These are phyloP conservation scores for Adelphocoris suturalis DNA, from an alignment of 2,888 invertebrate genomes.

Conservation along the genomic window DNA sequence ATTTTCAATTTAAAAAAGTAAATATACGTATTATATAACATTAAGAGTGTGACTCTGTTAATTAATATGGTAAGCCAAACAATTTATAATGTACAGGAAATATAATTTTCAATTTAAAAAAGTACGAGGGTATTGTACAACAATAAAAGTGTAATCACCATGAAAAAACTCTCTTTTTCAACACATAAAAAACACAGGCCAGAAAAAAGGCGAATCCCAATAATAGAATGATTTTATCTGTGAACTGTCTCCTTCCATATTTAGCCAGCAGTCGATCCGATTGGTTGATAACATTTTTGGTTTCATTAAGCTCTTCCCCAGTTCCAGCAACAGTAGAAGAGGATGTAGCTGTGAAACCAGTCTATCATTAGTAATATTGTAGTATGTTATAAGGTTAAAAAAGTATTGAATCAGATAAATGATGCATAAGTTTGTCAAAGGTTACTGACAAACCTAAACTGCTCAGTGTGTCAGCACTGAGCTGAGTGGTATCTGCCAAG, in stretches of 20 bases:
- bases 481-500: constrained; percentile 91
- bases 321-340: constrained; percentile 83
- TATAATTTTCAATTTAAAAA: background rate
- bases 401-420: constrained; percentile 31
- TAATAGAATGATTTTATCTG: constrained; percentile 94
- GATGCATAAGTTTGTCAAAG: background rate
- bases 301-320: constrained; percentile 89
- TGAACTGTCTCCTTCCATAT: constrained; percentile 95
- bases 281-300: constrained; percentile 92
- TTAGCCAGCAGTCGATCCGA: constrained; percentile 95
- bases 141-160: constrained; percentile 18
- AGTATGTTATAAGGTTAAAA: too few species aligned
- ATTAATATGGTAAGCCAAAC: background rate
- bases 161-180: constrained; percentile 91
- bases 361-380: background rate
- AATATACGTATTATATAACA: background rate
- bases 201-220: constrained; percentile 93
- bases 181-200: constrained; percentile 94
- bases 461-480: constrained; percentile 91
- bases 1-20: background rate
- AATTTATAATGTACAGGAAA: background rate
- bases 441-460: constrained; percentile 81
- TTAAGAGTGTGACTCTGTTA: background rate
- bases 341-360: constrained; percentile 79
- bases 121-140: background rate